Percentiles rank a stretch among this genome's conserved stretches.
These are phyloP conservation scores for Nannospalax galili DNA, from an alignment of 2,113 vertebrate species.

Conservation along the genomic window DNA sequence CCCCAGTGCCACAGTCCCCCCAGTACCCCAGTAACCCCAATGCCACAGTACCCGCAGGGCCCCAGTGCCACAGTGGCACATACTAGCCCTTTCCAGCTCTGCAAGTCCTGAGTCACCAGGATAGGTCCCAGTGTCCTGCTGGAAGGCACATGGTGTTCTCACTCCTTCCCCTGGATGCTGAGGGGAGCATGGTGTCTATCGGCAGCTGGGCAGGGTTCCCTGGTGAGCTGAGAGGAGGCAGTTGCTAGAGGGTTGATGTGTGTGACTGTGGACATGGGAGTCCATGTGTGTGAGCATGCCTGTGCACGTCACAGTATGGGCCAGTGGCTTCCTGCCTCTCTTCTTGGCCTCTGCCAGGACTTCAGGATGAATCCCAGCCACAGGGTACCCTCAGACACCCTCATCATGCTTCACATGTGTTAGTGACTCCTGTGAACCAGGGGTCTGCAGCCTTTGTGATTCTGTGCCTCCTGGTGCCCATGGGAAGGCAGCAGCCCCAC, in stretches of 20 bases:
- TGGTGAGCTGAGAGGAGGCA: too few species aligned
- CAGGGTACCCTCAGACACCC: background rate
- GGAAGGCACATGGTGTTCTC: background rate
- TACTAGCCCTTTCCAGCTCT: background rate
- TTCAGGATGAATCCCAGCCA: background rate
- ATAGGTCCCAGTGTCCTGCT: background rate
- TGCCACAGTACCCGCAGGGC: too few species aligned
- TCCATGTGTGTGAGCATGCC: too few species aligned
- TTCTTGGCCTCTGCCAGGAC: background rate
- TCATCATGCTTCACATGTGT: background rate
- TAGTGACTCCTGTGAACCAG: background rate
- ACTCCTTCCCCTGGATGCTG: background rate
- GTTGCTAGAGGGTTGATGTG: background rate
- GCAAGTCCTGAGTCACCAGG: background rate
- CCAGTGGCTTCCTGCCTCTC: background rate
- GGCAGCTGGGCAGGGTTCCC: background rate
- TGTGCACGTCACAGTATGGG: background rate
- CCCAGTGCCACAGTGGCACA: background rate
- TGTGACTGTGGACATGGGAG: background rate
- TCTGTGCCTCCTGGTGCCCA: background rate
- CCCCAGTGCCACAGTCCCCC: too few species aligned
- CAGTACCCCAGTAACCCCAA: too few species aligned
- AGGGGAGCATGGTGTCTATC: fast-evolving
- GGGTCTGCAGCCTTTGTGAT: background rate
- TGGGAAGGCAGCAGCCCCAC: background rate